Evolutionary conservation across 2,888 invertebrate species (phyloP).

Genomic region (Rotaria socialis): DNA sequence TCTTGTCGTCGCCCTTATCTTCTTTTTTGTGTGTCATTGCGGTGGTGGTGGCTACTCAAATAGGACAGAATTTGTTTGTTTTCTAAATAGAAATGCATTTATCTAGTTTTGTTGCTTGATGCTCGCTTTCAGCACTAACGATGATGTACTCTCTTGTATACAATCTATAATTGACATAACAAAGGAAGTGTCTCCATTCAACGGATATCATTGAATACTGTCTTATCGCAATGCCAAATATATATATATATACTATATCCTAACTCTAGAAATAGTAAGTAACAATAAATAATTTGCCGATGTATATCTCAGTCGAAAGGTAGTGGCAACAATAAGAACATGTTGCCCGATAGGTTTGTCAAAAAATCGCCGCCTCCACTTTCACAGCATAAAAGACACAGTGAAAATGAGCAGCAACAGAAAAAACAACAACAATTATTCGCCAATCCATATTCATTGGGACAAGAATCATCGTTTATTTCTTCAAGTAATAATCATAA

Average conservation of each 20-base stretch:
- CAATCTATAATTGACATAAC: background rate
- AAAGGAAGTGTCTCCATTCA: background rate
- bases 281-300: background rate
- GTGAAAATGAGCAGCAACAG: background rate
- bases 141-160: constrained; percentile 13
- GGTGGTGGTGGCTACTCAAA: background rate
- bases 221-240: background rate
- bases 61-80: background rate
- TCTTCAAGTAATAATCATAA: background rate
- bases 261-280: background rate
- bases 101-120: background rate
- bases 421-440: background rate
- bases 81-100: background rate
- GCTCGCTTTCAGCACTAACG: background rate
- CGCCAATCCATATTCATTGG: background rate
- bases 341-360: background rate
- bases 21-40: background rate
- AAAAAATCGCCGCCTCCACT: background rate
- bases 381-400: background rate
- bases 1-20: background rate
- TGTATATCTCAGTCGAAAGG: background rate
- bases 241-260: background rate
- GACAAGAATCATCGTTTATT: background rate
- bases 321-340: background rate
- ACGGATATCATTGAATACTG: background rate